Conservation (phyloP, 2,797 vertebrate genomes). For the Pipistrellus nathusii region DNA sequence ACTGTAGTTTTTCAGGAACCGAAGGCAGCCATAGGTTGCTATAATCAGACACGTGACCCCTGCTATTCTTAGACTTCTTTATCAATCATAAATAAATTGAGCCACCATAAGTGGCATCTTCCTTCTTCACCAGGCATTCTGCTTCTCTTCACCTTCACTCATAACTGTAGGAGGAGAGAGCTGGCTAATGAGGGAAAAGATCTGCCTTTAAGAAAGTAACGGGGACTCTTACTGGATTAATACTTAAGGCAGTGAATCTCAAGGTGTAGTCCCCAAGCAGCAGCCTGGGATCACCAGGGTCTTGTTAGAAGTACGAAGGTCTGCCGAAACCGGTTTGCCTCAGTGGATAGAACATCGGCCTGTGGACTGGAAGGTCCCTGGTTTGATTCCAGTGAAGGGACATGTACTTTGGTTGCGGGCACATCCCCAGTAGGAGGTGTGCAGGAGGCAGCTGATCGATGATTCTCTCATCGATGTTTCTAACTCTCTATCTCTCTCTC, state of each 20-base stretch:
- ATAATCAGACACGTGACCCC: not conserved
- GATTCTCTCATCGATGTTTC: too few relatives aligned
- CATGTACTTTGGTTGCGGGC: too few relatives aligned
- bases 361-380: too few relatives aligned
- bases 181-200: not conserved
- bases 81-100: not conserved
- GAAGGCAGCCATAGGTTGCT: not conserved
- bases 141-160: not conserved
- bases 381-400: too few relatives aligned
- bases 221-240: not conserved
- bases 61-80: not conserved
- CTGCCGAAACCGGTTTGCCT: too few relatives aligned
- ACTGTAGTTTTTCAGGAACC: not conserved
- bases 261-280: not conserved
- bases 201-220: not conserved
- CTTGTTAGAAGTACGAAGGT: slow-evolving; percentile 40
- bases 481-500: too few relatives aligned
- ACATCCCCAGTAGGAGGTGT: too few relatives aligned
- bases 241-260: not conserved
- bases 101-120: not conserved
- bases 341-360: too few relatives aligned
- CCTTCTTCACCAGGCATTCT: not conserved
- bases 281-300: not conserved
- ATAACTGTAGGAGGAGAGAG: not conserved
- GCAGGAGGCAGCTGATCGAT: too few relatives aligned